Percentiles rank a stretch among this genome's conserved stretches.
Conservation (phyloP, 2,797 vertebrate species). For the Kryptolebias ocellatus region DNA sequence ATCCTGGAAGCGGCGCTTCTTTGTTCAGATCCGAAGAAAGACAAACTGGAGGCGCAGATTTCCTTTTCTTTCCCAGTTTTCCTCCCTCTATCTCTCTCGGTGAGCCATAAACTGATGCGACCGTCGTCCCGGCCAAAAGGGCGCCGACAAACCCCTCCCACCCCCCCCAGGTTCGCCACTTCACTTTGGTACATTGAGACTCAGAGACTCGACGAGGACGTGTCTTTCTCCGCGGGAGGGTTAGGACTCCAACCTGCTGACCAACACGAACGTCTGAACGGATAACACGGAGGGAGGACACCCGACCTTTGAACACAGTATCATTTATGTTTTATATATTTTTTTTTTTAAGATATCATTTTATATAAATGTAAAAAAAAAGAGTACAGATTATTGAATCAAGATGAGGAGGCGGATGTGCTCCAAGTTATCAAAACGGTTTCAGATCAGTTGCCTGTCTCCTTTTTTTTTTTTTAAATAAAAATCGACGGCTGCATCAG, state of each 20-base stretch:
- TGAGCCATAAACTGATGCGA: conserved; percentile 66
- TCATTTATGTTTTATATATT: conserved; percentile 76
- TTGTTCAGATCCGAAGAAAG: conserved; percentile 45
- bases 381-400: conserved; percentile 70
- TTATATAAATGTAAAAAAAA: conserved; percentile 81
- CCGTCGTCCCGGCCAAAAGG: conserved; percentile 36
- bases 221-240: conserved; percentile 13
- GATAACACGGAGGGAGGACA: conserved; percentile 59
- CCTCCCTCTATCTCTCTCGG: conserved; percentile 47
- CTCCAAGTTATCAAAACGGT: conserved; percentile 57
- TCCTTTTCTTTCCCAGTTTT: conserved; percentile 4
- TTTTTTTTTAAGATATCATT: conserved; percentile 76
- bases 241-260: conserved; percentile 36
- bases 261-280: conserved; percentile 57
- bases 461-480: background rate
- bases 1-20: conserved; percentile 13
- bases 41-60: conserved; percentile 51
- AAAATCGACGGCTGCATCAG: conserved; percentile 83
- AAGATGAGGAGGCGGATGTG: conserved; percentile 63
- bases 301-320: conserved; percentile 67
- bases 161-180: conserved; percentile 36
- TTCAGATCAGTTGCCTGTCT: conserved; percentile 64
- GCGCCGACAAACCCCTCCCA: no score
- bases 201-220: conserved; percentile 46
- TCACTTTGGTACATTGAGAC: conserved; percentile 68